Conservation (phyloP, 1,140 invertebrate genomes). For the Drosophila micromelanica region DNA sequence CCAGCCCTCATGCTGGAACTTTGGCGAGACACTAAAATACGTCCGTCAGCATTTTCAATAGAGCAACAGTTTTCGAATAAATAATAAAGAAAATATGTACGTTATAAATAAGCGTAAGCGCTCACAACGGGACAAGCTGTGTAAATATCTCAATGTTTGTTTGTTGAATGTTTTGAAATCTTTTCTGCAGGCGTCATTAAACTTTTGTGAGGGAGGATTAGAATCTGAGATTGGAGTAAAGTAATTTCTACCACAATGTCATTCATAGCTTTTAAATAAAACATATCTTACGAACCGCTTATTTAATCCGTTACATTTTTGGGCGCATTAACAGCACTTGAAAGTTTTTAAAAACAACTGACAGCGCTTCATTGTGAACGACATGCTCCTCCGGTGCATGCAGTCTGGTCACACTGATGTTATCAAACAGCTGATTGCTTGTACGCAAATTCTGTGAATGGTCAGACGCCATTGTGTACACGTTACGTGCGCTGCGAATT, state of each 20-base stretch:
- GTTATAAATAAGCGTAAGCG: conserved; percentile 33
- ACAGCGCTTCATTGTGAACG: neutral
- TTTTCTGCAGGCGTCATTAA: conserved; percentile 56
- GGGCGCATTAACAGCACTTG: neutral
- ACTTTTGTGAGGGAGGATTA: conserved; percentile 3
- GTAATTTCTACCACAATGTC: no score
- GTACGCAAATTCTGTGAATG: conserved; percentile 26
- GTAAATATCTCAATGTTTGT: conserved; percentile 59
- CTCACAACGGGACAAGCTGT: conserved; percentile 60
- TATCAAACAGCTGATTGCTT: conserved; percentile 27
- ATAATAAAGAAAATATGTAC: conserved; percentile 39
- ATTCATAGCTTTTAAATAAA: neutral
- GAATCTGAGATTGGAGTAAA: neutral
- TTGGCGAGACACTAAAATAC: conserved; percentile 58
- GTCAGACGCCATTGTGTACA: conserved; percentile 52
- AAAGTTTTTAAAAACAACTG: conserved; percentile 1
- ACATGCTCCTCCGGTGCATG: no score
- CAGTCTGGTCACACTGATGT: conserved; percentile 26
- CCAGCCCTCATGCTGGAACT: conserved; percentile 65
- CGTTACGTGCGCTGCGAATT: conserved; percentile 50
- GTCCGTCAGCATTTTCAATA: conserved; percentile 53
- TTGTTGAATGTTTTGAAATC: conserved; percentile 73
- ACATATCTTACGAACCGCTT: neutral
- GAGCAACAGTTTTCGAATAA: conserved; percentile 53
- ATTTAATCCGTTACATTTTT: neutral